These are phyloP conservation scores for Athalia circularis DNA, from an alignment of 2,888 invertebrate species.

Conservation along the genomic window DNA sequence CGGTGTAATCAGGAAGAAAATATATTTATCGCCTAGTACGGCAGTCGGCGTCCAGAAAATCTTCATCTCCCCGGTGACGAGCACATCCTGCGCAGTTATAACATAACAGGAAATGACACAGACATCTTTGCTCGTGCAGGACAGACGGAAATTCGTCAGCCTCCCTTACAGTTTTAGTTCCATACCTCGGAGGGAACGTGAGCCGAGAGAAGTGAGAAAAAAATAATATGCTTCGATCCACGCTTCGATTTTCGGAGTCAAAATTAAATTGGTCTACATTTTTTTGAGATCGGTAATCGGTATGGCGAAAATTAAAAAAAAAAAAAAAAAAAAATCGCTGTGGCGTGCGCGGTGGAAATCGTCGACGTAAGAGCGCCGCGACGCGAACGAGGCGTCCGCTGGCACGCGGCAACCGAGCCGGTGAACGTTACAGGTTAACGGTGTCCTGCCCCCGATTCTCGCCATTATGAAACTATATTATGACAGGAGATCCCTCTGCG, in stretches of 20 bases:
- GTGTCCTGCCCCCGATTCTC: constrained; percentile 45
- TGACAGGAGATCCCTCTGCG: constrained; percentile 38
- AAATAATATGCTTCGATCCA: no score
- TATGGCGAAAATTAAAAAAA: no score
- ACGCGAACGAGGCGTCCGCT: not conserved
- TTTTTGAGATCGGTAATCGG: no score
- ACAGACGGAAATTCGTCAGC: constrained; percentile 33
- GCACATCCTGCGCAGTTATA: constrained; percentile 39
- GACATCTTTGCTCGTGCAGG: constrained; percentile 10
- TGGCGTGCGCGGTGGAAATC: not conserved
- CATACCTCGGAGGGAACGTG: not conserved
- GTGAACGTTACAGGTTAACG: constrained; percentile 44
- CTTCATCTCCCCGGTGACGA: constrained; percentile 27
- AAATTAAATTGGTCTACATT: no score
- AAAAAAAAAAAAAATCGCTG: no score
- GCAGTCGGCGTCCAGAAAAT: not conserved
- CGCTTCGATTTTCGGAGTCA: no score
- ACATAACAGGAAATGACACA: constrained; percentile 37
- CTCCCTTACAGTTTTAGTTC: constrained; percentile 9
- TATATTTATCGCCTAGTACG: not conserved
- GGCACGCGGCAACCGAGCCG: constrained; percentile 11
- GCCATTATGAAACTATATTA: constrained; percentile 45
- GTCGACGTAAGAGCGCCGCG: constrained; percentile 1
- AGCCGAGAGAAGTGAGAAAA: not conserved
- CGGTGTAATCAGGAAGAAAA: not conserved